Evolutionary conservation across 2,113 vertebrate species (phyloP).

Genomic region (Elephantulus edwardii): DNA sequence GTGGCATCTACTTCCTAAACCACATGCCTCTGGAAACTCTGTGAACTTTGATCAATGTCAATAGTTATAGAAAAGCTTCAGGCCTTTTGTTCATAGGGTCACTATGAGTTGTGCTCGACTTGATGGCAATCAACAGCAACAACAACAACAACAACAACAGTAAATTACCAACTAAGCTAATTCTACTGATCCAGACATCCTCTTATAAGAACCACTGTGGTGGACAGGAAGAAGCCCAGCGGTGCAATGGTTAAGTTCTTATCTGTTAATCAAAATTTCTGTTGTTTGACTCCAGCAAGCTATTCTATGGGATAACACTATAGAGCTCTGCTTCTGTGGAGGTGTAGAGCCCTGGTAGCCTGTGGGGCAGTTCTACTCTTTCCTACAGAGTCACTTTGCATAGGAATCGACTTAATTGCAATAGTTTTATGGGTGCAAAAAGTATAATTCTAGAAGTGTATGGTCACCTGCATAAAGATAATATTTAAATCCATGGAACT

Average conservation of each 20-base stretch:
- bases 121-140: no score
- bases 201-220: slow-evolving; percentile 45
- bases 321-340: background rate
- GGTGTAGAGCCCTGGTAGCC: background rate
- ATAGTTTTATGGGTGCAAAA: background rate
- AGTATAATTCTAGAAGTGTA: slow-evolving; percentile 56
- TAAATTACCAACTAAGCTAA: slow-evolving; percentile 48
- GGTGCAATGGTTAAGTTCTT: background rate
- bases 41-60: no score
- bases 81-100: no score
- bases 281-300: background rate
- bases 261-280: background rate
- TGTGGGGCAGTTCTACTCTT: background rate
- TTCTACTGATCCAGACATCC: background rate
- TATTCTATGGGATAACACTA: background rate
- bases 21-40: no score
- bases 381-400: background rate
- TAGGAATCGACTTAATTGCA: background rate
- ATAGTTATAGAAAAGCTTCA: no score
- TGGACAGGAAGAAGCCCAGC: background rate
- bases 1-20: no score
- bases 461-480: slow-evolving; percentile 45
- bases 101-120: no score
- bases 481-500: slow-evolving; percentile 40
- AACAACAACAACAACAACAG: no score